Evolutionary conservation across 2,113 vertebrate genomes (phyloP), one percentile per base, ranked within the genome.

Genomic region (Melanostigma gelatinosum): DNA sequence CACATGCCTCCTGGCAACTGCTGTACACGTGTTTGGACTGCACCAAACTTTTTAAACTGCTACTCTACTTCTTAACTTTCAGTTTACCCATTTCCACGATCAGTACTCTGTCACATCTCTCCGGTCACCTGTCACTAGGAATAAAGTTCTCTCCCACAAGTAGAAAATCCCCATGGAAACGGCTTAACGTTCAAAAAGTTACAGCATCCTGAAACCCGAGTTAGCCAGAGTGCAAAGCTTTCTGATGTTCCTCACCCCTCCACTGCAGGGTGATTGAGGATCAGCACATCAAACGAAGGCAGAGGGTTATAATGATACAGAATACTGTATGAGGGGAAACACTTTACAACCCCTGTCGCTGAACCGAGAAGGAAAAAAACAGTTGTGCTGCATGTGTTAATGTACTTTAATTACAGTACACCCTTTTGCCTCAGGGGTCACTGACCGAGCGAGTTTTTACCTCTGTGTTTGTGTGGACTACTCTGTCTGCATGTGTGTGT

Each of bases 201-300:
- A 86, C 46, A 85, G 82, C 73, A 83, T 90, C 88, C 88, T 88
- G 91, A 92, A 92, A 89, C 87, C 75, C n/a, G 87, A 94, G 89
- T 83, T 69, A 76, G 74, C 74, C 1, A 0, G 10, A 78, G 68
- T 20, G 34, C 44, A 77, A 80, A 83, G 55, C 77, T 78, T 72
- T 90, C 81, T 91, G 88, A 89, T 85, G 84, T 87, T 77, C 65
- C 71, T 79, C 63, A 27, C 22, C 70, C 75, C 84, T 76, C 74
- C 60, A 57, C 82, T 80, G 67, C 83, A 71, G 83, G 67, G 58
- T 71, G 87, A 88, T 64, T 85, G 88, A 88, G 89, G 89, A 87
- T 85, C 83, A 89, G 86, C 58, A 87, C 89, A 86, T 93, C 92
- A 93, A 91, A 92, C 75, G 81, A 62, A 71, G 68, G 65, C 16